Conservation (phyloP, 64 coral and sea anemone genomes). For the Montipora capricornis region DNA sequence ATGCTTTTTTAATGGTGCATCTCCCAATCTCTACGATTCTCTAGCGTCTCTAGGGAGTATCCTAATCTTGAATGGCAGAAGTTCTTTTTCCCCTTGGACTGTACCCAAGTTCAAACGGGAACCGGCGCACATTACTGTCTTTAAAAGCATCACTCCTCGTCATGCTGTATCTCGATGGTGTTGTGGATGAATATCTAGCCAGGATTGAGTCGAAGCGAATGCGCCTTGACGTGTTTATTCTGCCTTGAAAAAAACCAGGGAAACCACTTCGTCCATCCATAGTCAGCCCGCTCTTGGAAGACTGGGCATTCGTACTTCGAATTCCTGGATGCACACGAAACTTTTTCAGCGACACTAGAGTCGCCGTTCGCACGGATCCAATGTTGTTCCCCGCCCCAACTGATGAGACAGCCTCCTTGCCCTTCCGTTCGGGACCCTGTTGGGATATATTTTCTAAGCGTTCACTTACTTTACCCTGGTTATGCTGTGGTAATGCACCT, state of each 20-base stretch:
- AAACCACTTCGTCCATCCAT: neutral
- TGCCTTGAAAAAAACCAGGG: neutral
- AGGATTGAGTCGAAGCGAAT: conserved; percentile 36
- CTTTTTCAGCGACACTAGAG: conserved; percentile 73
- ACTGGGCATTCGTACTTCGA: neutral
- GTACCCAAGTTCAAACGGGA: neutral
- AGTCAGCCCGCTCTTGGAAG: neutral
- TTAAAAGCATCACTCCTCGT: neutral
- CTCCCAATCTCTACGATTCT: conserved; percentile 71
- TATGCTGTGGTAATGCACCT: neutral
- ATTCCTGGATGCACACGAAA: conserved; percentile 41
- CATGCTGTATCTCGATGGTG: neutral
- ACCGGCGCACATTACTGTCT: conserved; percentile 24
- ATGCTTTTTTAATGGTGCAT: too few relatives aligned
- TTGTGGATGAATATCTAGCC: neutral
- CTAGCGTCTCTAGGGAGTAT: conserved; percentile 27
- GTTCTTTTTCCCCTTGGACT: neutral
- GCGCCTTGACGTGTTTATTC: conserved; percentile 1
- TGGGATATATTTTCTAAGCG: neutral
- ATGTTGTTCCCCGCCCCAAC: conserved; percentile 18
- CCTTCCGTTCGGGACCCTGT: conserved; percentile 18
- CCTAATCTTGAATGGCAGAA: conserved; percentile 71
- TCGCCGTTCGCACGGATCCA: conserved; percentile 69
- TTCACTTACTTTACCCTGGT: neutral
- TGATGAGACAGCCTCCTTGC: conserved; percentile 3